Conservation (phyloP, 2,888 invertebrate species). For the Apamea epomidion region DNA sequence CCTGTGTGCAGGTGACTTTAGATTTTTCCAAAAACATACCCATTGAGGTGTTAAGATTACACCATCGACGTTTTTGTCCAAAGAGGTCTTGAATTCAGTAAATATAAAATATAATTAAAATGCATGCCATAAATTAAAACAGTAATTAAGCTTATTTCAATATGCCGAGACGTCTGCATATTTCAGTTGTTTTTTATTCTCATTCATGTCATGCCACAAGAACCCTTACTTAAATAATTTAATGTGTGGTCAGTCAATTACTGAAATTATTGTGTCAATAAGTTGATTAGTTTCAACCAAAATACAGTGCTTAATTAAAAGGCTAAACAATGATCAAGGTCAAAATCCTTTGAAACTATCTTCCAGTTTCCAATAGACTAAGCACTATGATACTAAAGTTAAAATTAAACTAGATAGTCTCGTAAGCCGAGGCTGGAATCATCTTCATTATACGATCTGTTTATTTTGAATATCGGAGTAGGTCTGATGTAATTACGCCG, state of each 20-base stretch:
- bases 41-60: neutral
- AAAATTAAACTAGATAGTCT: constrained; percentile 47
- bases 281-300: neutral
- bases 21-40: constrained; percentile 12
- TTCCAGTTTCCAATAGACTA: constrained; percentile 3
- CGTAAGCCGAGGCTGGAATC: constrained; percentile 28
- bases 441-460: constrained; percentile 67
- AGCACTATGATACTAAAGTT: constrained; percentile 1
- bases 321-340: neutral
- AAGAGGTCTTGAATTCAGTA: neutral
- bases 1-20: neutral
- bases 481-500: constrained; percentile 78
- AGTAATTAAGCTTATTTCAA: constrained; percentile 29
- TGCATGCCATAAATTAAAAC: neutral
- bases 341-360: constrained; percentile 1
- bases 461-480: constrained; percentile 75
- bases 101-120: neutral
- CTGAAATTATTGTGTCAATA: constrained; percentile 4
- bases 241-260: constrained; percentile 12
- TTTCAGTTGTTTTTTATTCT: constrained; percentile 5
- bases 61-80: neutral
- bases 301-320: neutral
- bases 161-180: constrained; percentile 1
- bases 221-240: constrained; percentile 7
- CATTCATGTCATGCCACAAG: constrained; percentile 2